Base-by-base conservation (phyloP, 2,888 invertebrate species). In the Rotaria sp. region DNA sequence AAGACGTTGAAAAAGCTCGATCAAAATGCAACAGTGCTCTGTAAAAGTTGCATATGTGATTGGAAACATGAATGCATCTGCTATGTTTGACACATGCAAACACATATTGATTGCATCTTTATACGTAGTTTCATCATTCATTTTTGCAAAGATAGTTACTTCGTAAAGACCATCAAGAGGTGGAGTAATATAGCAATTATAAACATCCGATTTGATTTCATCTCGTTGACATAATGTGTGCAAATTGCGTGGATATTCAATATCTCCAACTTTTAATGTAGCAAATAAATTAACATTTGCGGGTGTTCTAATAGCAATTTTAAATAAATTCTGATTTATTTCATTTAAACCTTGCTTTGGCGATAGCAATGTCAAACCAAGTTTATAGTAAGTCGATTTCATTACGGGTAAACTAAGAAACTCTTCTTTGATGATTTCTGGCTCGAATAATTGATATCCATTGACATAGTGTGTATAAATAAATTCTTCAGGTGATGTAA, bases 281-380 rank as follows among this genome's bases (percentile, higher is more conserved):
- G 80, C 80, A 45, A 45, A 26, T 13, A 80, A 1, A 45, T 80
- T n/a, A 45, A 80, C 45, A 80, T 45, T 45, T 15, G 45, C 24
- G 24, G 41, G 80, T 80, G 80, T 45, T 45, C 21, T 45, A 80
- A 80, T 45, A 4, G 45, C 26, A 26, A 80, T 45, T 80, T 80
- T 80, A n/a, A 80, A 80, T 45, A 80, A 26, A 80, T 80, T 80
- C 2, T 80, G 45, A 26, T 45, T 41, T 45, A 21, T 80, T 4
- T 41, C 45, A 80, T 80, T 80, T 38, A 80, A 80, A 80, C 80
- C 80, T 80, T 80, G 80, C 26, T 80, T 80, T 45, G 80, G 80
- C 13, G 80, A 80, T 80, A 80, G 38, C 35, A 80, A 80, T n/a
- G 18, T 45, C 15, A 80, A 45, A 45, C 45, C 41, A n/a, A 41